Evolutionary conservation across 2,113 vertebrate species (phyloP).

Genomic region (Mobula birostris): DNA sequence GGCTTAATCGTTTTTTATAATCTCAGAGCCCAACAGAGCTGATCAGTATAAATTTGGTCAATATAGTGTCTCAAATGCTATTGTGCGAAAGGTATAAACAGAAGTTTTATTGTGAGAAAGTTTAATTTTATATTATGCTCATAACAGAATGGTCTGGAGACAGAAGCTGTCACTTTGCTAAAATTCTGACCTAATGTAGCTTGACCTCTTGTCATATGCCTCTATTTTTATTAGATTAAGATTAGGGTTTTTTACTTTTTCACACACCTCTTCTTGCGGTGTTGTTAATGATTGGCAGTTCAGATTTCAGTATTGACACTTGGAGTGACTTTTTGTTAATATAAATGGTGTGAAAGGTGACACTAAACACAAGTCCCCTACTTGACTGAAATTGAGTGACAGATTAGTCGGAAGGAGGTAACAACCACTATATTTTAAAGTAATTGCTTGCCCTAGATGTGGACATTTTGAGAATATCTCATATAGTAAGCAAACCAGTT

Average conservation of each 20-base stretch:
- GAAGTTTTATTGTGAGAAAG: background rate
- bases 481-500: background rate
- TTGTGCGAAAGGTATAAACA: background rate
- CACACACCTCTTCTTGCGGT: background rate
- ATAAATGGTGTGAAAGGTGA: background rate
- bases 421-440: background rate
- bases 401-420: background rate
- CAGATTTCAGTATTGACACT: background rate
- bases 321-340: background rate
- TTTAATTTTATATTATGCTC: too few species aligned
- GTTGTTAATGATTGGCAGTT: background rate
- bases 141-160: too few species aligned
- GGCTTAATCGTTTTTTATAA: background rate
- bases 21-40: background rate
- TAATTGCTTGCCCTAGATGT: background rate
- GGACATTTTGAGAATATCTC: background rate
- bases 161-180: too few species aligned
- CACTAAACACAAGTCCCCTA: background rate
- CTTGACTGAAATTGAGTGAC: background rate
- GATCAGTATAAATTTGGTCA: background rate
- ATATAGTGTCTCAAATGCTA: background rate
- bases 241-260: background rate
- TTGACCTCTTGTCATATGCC: background rate
- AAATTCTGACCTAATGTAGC: too few species aligned
- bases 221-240: background rate